Percentiles rank a stretch among this genome's conserved stretches.
These are phyloP conservation scores for Petrocephalus zakoni DNA, from an alignment of 2,113 vertebrate species.

Conservation along the genomic window DNA sequence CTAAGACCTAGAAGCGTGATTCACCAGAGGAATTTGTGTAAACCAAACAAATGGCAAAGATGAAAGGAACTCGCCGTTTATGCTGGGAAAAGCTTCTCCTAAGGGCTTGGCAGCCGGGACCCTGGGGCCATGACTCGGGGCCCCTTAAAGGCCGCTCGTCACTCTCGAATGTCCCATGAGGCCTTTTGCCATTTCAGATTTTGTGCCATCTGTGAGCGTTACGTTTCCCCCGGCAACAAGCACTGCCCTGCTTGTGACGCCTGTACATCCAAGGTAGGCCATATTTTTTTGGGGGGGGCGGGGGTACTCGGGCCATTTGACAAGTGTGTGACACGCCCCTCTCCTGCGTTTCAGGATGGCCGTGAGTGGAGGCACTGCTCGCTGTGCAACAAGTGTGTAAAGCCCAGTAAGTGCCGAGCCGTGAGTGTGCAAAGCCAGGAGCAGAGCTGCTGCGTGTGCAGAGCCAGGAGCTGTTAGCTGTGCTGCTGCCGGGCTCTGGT, in stretches of 20 bases:
- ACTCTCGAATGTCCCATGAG: not conserved
- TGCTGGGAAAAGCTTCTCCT: not conserved
- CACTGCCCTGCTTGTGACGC: slow-evolving; percentile 79
- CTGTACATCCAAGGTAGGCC: slow-evolving; percentile 89
- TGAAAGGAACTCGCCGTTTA: not conserved
- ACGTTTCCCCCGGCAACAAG: slow-evolving; percentile 73
- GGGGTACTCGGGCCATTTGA: not conserved
- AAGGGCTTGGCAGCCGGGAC: not conserved
- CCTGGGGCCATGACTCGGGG: not conserved
- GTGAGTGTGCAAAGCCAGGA: not conserved
- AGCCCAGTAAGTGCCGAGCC: slow-evolving; percentile 74
- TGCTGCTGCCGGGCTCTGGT: not conserved
- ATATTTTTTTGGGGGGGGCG: not conserved
- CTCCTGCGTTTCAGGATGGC: slow-evolving; percentile 69
- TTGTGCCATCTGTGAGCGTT: slow-evolving; percentile 75
- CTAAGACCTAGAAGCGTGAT: not conserved
- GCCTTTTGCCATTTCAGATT: slow-evolving; percentile 60
- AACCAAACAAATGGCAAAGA: not conserved
- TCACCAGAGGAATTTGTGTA: not conserved
- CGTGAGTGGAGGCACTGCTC: slow-evolving; percentile 84
- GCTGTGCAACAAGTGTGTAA: slow-evolving; percentile 81
- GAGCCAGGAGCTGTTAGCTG: too few relatives aligned
- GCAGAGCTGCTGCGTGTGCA: not conserved
- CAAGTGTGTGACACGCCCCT: slow-evolving; percentile 8
- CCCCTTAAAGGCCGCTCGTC: not conserved